phyloP scores from a whole-genome alignment of 2,113 vertebrate species.

The Pseudorhombus dupliciocellatus region DNA sequence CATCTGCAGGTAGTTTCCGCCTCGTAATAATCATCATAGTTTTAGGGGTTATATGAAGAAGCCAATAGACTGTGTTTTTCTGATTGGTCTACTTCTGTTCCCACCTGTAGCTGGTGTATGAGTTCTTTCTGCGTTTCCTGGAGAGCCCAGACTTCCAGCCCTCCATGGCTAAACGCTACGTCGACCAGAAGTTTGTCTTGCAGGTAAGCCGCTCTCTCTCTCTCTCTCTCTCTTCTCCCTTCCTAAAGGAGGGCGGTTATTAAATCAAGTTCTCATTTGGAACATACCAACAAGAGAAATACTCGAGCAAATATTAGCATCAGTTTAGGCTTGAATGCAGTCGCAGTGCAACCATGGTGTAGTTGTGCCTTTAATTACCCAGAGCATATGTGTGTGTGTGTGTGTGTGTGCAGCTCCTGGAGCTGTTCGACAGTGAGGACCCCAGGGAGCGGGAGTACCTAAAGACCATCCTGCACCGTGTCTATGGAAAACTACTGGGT shows the following conservation, averaged over 20 bases:
- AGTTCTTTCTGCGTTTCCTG: constrained; percentile 94
- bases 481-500: constrained; percentile 93
- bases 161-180: constrained; percentile 92
- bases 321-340: background rate
- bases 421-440: constrained; percentile 93
- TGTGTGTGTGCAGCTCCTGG: constrained; percentile 82
- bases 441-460: constrained; percentile 92
- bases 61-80: no score
- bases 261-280: no score
- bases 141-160: constrained; percentile 95
- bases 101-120: constrained; percentile 86
- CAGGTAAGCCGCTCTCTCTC: constrained; percentile 77
- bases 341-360: background rate
- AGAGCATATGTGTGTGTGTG: background rate
- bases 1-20: constrained; percentile 86
- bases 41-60: no score
- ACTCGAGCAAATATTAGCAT: no score
- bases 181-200: constrained; percentile 94
- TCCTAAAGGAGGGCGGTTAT: no score
- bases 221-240: no score
- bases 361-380: constrained; percentile 18
- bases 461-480: constrained; percentile 93
- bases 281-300: background rate
- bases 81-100: background rate
- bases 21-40: no score